Conservation (phyloP, 1,140 invertebrate species). For the Microvelia longipes region DNA sequence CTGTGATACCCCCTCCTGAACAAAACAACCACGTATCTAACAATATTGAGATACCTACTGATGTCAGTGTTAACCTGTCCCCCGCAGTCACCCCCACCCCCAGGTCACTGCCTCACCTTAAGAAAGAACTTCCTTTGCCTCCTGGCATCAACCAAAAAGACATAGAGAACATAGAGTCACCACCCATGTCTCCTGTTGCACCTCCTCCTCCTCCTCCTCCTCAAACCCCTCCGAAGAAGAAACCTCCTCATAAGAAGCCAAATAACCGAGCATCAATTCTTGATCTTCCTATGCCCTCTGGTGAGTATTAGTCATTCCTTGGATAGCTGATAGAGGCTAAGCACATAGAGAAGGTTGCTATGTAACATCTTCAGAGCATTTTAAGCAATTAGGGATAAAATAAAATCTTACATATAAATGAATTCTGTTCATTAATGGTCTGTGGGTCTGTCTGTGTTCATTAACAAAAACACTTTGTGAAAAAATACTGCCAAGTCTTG, state of each 20-base stretch:
- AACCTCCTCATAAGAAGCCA: constrained; percentile 39
- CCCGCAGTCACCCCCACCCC: constrained; percentile 24
- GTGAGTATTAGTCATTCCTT: too few relatives aligned
- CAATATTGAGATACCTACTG: constrained; percentile 23
- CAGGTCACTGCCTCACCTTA: constrained; percentile 25
- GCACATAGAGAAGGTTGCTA: too few relatives aligned
- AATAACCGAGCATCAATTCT: constrained; percentile 37
- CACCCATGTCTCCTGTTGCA: constrained; percentile 45
- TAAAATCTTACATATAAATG: too few relatives aligned
- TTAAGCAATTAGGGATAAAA: too few relatives aligned
- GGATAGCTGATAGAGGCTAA: too few relatives aligned
- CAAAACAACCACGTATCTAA: constrained; percentile 19
- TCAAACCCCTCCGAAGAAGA: constrained; percentile 30
- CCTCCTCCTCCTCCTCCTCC: constrained; percentile 23
- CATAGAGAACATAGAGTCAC: constrained; percentile 54
- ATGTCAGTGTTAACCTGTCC: constrained; percentile 11
- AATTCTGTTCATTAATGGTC: too few relatives aligned
- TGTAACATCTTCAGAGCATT: too few relatives aligned
- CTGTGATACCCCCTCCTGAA: constrained; percentile 18
- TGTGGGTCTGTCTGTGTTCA: too few relatives aligned
- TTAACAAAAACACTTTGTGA: too few relatives aligned
- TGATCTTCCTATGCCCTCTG: constrained; percentile 77
- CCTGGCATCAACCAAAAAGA: constrained; percentile 63
- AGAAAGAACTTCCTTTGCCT: constrained; percentile 49
- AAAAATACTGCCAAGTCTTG: too few relatives aligned